A percentile compares a stretch with the other conserved stretches of the same genome.
These are phyloP conservation scores for Caenorhabditis macrosperma DNA, from an alignment of 2,888 invertebrate genomes.

Conservation along the genomic window DNA sequence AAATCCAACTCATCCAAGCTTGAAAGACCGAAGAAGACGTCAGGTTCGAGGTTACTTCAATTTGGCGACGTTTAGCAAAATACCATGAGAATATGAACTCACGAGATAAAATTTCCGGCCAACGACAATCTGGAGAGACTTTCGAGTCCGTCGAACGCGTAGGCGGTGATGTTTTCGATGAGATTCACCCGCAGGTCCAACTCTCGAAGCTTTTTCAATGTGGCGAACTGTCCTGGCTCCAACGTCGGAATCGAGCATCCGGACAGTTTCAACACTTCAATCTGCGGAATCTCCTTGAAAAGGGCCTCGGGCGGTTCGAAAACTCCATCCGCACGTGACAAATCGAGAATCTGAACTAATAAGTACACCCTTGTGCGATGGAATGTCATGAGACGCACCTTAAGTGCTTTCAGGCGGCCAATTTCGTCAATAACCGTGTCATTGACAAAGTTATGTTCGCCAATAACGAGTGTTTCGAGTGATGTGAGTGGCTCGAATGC, in stretches of 20 bases:
- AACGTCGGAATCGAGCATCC: conserved; percentile 82
- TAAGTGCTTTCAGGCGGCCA: conserved; percentile 88
- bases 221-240: conserved; percentile 88
- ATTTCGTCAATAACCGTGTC: conserved; percentile 90
- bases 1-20: conserved; percentile 89
- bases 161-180: conserved; percentile 86
- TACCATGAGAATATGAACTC: conserved; percentile 23
- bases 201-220: conserved; percentile 87
- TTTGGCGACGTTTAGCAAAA: background rate
- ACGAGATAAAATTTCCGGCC: conserved; percentile 82
- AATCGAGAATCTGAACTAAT: conserved; percentile 66
- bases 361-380: background rate
- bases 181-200: conserved; percentile 91
- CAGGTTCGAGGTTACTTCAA: conserved; percentile 84
- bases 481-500: conserved; percentile 89
- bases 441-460: conserved; percentile 88
- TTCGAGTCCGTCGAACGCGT: conserved; percentile 89
- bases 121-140: conserved; percentile 89
- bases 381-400: conserved; percentile 58
- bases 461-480: conserved; percentile 85
- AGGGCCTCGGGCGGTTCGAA: conserved; percentile 63
- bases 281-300: conserved; percentile 63
- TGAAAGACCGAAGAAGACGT: conserved; percentile 89
- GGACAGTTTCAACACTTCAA: conserved; percentile 82
- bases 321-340: conserved; percentile 76